Conservation (phyloP, 2,888 invertebrate species). For the Leptogaster cylindrica region DNA sequence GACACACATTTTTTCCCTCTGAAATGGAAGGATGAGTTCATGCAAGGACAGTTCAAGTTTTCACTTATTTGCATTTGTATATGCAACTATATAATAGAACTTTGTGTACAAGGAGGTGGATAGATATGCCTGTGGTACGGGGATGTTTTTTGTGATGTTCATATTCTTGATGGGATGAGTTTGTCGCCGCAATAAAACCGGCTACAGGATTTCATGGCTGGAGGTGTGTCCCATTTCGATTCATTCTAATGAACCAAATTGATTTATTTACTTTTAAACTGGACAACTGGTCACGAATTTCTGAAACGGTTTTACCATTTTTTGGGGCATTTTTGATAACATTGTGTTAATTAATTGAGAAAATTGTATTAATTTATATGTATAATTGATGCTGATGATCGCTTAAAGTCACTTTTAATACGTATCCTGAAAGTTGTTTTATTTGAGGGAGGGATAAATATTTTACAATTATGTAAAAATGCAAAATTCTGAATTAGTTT, state of each 20-base stretch:
- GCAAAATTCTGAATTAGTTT: too few relatives aligned
- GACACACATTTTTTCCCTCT: slow-evolving; percentile 37
- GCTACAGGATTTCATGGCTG: background rate
- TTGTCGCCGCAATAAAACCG: slow-evolving; percentile 36
- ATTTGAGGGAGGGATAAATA: too few relatives aligned
- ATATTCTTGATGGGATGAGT: slow-evolving; percentile 30
- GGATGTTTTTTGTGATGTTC: background rate
- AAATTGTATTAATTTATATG: too few relatives aligned
- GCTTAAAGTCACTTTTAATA: too few relatives aligned
- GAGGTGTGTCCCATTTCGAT: slow-evolving; percentile 36
- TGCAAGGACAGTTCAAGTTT: slow-evolving; percentile 43
- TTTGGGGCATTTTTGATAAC: too few relatives aligned
- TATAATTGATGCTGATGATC: too few relatives aligned
- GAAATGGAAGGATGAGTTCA: slow-evolving; percentile 33
- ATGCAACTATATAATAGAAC: background rate
- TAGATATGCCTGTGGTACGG: background rate
- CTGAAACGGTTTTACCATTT: background rate
- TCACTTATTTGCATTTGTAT: slow-evolving; percentile 41
- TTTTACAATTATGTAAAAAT: too few relatives aligned
- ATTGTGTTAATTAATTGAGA: too few relatives aligned
- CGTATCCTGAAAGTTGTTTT: too few relatives aligned
- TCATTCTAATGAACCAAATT: slow-evolving; percentile 16
- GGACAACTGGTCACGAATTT: background rate
- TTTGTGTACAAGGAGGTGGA: background rate
- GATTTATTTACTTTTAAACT: slow-evolving; percentile 26